Base-by-base conservation (phyloP, 2,113 vertebrate genomes). In the Aramus guarauna region DNA sequence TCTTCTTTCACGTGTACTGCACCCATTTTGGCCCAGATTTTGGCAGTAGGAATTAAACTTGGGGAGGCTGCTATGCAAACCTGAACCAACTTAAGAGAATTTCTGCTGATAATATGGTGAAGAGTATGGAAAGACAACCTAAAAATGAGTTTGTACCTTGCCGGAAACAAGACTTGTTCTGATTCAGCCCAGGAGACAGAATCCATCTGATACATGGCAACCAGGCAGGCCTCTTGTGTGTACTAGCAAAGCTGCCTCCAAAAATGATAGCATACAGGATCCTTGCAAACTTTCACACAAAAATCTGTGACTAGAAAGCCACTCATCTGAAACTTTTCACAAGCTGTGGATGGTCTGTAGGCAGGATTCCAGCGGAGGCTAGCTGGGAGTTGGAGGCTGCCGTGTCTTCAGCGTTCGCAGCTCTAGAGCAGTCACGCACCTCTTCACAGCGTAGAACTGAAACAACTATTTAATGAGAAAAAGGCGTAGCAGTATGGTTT, bases 381-480 rank as follows among this genome's bases (percentile, higher is more conserved):
- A 20, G 27, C n/a, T 37, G 37, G 43, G 37, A 45, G 32, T 19
- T 87, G 45, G 36, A 85, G 69, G 56, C 26, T 8, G 11, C 20
- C 0, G 0, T 15, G 8, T 55, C 48, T 76, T 15, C 48, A 66
- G 34, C 0, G 0, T 69, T 77, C 6, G 7, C 43, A 73, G 59
- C n/a, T 84, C 39, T n/a, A 29, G 4, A 56, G 66, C 24, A 67
- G n/a, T 45, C 32, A 5, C 12, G 26, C 6, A 86, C 15, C 24
- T 72, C 43, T 23, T 84, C 59, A 29, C 2, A 9, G 13, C n/a
- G 9, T 66, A 62, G 81, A 91, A 53, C 11, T 10, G 48, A 77
- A 89, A 55, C 11, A 60, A 29, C 32, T 56, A 29, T 37, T 88
- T 68, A n/a, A 26, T 39, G 45, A 60, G 43, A 45, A 56, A 68